Percentiles rank a stretch among this genome's conserved stretches.
Evolutionary conservation across 2,797 vertebrate genomes (phyloP).

Genomic region (Lophius americanus): DNA sequence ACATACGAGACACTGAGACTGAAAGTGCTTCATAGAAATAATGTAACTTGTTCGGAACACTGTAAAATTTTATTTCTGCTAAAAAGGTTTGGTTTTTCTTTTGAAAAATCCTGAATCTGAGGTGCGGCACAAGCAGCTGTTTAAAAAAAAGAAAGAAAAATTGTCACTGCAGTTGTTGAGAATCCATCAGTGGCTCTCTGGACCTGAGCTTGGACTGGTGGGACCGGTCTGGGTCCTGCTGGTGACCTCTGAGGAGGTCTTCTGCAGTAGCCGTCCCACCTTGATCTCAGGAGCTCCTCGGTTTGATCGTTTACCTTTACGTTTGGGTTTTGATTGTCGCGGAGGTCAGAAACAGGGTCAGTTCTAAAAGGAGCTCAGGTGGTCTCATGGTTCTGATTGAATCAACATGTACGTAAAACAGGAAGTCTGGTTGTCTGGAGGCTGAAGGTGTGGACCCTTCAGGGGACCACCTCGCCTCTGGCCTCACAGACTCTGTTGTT

Average conservation of each 20-base stretch:
- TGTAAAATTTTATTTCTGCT: not conserved
- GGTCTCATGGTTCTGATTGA: too few species aligned
- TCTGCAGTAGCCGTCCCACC: too few species aligned
- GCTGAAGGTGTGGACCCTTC: not conserved
- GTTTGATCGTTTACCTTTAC: too few species aligned
- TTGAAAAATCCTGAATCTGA: too few species aligned
- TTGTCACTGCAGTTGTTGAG: slow-evolving; percentile 20
- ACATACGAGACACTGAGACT: slow-evolving; percentile 29
- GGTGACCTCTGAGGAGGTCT: too few species aligned
- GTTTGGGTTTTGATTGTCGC: too few species aligned
- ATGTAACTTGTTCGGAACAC: slow-evolving; percentile 18
- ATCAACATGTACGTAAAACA: too few species aligned
- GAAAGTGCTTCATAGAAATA: slow-evolving; percentile 69
- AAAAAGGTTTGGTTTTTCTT: not conserved
- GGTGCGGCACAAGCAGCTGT: slow-evolving; percentile 3
- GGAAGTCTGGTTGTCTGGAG: too few species aligned
- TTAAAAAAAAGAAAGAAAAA: not conserved
- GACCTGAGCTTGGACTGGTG: slow-evolving; percentile 39
- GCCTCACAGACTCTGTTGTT: not conserved
- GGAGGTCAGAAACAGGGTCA: too few species aligned
- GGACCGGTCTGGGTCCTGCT: not conserved
- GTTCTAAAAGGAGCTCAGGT: too few species aligned
- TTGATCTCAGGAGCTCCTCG: too few species aligned
- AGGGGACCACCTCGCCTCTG: not conserved
- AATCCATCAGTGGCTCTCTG: not conserved